Evolutionary conservation across 2,888 invertebrate species (phyloP), one percentile per base, ranked within the genome.

Genomic region (Calliopum simillimum): DNA sequence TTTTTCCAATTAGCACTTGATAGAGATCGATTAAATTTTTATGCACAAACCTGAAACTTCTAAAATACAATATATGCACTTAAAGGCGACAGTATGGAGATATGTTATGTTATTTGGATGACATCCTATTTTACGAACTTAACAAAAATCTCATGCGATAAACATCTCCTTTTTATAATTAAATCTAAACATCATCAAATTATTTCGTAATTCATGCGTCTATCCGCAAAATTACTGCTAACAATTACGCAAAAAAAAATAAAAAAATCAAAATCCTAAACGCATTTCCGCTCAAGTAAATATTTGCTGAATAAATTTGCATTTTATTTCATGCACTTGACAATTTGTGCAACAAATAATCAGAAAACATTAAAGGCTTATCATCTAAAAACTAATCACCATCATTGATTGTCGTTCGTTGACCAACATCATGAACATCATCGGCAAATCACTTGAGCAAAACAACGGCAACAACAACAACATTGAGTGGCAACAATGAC

Each of bases 261-360:
- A 46, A 19, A 19, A n/a, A 8, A 33, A 33, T 46, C 25, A 25
- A 53, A 67, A 59, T 61, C 46, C 53, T 51, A 16, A 70, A 66
- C 46, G 62, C 49, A 67, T 63, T 70, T 70, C 53, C 67, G 67
- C 70, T 67, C 46, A 66, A 64, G 49, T 73, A 69, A 69, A 73
- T 71, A 70, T 71, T 73, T 73, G 73, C 41, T 33, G 66, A 61
- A 71, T 69, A 71, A 68, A 74, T 74, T 74, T 74, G 69, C 71
- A 69, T 69, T 25, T 33, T 61, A 62, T 64, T 56, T 51, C 62
- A 56, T 23, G 16, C 25, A 13, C 19, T 13, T 12, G 55, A 43
- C 43, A 55, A 55, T 14, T 4, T 46, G 44, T 19, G n/a, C n/a
- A n/a, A 33, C 19, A 5, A 43, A 43, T 59, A 61, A 21, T 12